Evolutionary conservation across 2,797 vertebrate species (phyloP), one percentile per base, ranked within the genome.

Genomic region (Benthosema pterotum): DNA sequence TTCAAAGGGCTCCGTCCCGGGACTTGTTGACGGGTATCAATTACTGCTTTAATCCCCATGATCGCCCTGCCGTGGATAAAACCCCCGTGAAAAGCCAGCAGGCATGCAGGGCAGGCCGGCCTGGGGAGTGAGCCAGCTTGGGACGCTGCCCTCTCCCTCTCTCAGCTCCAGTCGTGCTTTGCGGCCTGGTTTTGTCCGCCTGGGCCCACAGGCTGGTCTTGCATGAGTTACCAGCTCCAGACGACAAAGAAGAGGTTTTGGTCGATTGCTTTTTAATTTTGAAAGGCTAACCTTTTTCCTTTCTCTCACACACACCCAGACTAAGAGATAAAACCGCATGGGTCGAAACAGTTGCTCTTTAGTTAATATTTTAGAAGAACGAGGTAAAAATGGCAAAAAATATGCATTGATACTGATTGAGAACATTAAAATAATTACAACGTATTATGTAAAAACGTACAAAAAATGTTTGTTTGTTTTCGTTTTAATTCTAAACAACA

Each of bases 11-110:
- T 38, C 72, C 77, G 77, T 74, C 75, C 72, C 85, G 75, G 70
- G 89, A 85, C 85, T 90, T 88, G 91, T 89, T 91, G 89, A 87
- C 89, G 75, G 62, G 83, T 84, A 89, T 93, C 92, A 91, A 89
- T 93, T 89, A 87, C 88, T 82, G 83, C 55, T 89, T 85, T 94
- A 92, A 93, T 93, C 92, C 90, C 65, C 87, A 82, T 92, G 91
- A 91, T 92, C 85, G 72, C 69, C 81, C 80, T 87, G 89, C 89
- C 83, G 79, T 91, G 85, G 88, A 93, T 86, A 91, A 93, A 92
- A 88, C 88, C 72, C 61, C 46, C 80, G 75, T 92, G 91, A 92
- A 93, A 90, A 82, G 88, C 74, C 64, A 18, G 52, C 19, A 63
- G 65, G 65, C 63, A 22, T 51, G 57, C 69, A 74, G 2, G 67